A percentile compares a stretch with the other conserved stretches of the same genome.
Conservation (phyloP, 2,797 vertebrate species). For the Chelon labrosus region DNA sequence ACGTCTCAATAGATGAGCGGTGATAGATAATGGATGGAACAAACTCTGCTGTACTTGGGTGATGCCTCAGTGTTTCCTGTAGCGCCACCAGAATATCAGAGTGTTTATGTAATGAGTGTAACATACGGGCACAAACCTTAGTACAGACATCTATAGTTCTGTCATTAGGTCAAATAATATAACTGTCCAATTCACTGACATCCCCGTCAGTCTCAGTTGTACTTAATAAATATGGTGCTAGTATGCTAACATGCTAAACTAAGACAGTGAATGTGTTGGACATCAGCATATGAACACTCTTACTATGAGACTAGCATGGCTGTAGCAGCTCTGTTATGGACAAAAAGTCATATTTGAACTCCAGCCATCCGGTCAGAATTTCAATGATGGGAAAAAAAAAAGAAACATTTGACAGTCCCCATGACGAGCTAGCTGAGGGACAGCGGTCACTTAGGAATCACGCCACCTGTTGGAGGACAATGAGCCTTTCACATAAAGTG, state of each 20-base stretch:
- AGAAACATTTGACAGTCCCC: conserved; percentile 36
- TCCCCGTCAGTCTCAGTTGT: too few species aligned
- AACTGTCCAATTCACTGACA: too few species aligned
- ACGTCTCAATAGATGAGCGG: too few species aligned
- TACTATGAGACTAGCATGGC: conserved; percentile 6
- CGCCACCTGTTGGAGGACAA: conserved; percentile 83
- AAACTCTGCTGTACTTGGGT: background rate
- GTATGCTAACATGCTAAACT: too few species aligned
- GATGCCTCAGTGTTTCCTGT: background rate
- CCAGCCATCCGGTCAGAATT: conserved; percentile 57
- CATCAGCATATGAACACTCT: background rate
- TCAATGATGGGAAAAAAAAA: conserved; percentile 39
- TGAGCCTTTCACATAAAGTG: conserved; percentile 72
- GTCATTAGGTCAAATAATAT: too few species aligned
- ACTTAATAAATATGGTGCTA: too few species aligned
- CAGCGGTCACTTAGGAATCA: conserved; percentile 68
- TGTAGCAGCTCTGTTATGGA: conserved; percentile 23
- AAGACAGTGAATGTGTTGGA: background rate
- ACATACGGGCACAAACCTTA: background rate
- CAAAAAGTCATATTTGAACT: conserved; percentile 55
- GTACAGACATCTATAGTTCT: too few species aligned
- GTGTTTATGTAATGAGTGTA: background rate
- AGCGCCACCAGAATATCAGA: background rate
- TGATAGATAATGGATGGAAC: too few species aligned
- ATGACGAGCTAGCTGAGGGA: conserved; percentile 47